Conservation (phyloP, 2,888 invertebrate genomes). For the Calliopum simillimum region DNA sequence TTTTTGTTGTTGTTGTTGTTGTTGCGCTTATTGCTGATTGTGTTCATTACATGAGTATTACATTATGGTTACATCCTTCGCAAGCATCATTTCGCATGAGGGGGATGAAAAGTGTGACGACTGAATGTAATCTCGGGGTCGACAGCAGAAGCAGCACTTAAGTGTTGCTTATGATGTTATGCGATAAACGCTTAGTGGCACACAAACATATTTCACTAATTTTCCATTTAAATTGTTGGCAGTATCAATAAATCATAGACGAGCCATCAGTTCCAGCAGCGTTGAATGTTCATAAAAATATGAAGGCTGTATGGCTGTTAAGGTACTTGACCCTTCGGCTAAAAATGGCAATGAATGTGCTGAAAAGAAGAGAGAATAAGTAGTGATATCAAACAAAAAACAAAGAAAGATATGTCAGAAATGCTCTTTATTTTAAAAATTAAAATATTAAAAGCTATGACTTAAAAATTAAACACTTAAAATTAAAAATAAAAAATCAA, state of each 20-base stretch:
- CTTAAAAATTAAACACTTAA: too few relatives aligned
- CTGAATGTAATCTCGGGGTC: neutral
- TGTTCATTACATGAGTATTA: slow-evolving; percentile 31
- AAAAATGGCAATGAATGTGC: neutral
- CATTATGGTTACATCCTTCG: slow-evolving; percentile 24
- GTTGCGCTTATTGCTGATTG: slow-evolving; percentile 17
- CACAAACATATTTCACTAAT: slow-evolving; percentile 33
- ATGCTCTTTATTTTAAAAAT: too few relatives aligned
- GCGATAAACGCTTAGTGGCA: slow-evolving; percentile 7
- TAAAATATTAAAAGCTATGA: too few relatives aligned
- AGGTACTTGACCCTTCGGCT: slow-evolving; percentile 12
- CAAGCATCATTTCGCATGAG: neutral
- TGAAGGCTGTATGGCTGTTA: slow-evolving; percentile 3
- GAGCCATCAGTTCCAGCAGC: slow-evolving; percentile 35
- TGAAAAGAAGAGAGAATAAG: neutral
- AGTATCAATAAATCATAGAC: slow-evolving; percentile 30
- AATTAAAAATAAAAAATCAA: too few relatives aligned
- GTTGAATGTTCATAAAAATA: slow-evolving; percentile 1
- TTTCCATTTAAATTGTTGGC: slow-evolving; percentile 27
- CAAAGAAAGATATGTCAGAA: too few relatives aligned
- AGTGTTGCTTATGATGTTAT: slow-evolving; percentile 5
- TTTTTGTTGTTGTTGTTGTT: slow-evolving; percentile 5
- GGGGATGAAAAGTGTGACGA: neutral
- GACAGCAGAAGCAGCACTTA: neutral
- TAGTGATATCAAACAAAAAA: too few relatives aligned